Evolutionary conservation across 2,888 invertebrate species (phyloP).

Genomic region (Idaea straminata): DNA sequence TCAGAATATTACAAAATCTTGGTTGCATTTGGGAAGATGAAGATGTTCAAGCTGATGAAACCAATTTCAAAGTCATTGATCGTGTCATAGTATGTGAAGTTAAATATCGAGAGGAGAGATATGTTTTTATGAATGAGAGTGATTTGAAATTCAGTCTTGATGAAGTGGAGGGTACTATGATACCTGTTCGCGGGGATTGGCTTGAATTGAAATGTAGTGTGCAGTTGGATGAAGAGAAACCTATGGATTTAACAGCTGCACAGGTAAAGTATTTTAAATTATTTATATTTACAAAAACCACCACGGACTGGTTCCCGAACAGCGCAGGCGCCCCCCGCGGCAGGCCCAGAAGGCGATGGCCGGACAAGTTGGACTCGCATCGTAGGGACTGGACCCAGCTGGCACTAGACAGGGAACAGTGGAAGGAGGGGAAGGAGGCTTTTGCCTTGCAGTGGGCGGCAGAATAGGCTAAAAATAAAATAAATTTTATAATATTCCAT

Average conservation of each 20-base stretch:
- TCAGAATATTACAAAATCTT: slow-evolving; percentile 78
- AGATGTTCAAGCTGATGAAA: slow-evolving; percentile 52
- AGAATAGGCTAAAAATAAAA: too few relatives aligned
- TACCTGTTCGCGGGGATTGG: slow-evolving; percentile 86
- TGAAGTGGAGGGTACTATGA: slow-evolving; percentile 80
- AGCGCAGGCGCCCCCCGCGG: too few relatives aligned
- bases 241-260: slow-evolving; percentile 53
- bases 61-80: slow-evolving; percentile 49
- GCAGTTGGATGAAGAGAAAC: slow-evolving; percentile 79
- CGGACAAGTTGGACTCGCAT: too few relatives aligned
- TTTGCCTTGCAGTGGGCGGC: too few relatives aligned
- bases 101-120: slow-evolving; percentile 49
- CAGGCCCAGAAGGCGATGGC: too few relatives aligned
- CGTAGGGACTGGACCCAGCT: too few relatives aligned
- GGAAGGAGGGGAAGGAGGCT: too few relatives aligned
- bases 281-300: too few relatives aligned
- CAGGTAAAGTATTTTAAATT: slow-evolving; percentile 7
- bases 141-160: slow-evolving; percentile 82
- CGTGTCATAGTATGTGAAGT: slow-evolving; percentile 64
- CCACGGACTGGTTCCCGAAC: too few relatives aligned
- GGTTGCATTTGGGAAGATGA: slow-evolving; percentile 75
- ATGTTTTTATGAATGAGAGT: slow-evolving; percentile 72
- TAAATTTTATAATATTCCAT: too few relatives aligned
- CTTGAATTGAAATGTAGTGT: slow-evolving; percentile 82
- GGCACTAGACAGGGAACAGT: too few relatives aligned